Base-by-base conservation (phyloP, 2,888 invertebrate species). In the Scaptomyza cyrtandrae region DNA sequence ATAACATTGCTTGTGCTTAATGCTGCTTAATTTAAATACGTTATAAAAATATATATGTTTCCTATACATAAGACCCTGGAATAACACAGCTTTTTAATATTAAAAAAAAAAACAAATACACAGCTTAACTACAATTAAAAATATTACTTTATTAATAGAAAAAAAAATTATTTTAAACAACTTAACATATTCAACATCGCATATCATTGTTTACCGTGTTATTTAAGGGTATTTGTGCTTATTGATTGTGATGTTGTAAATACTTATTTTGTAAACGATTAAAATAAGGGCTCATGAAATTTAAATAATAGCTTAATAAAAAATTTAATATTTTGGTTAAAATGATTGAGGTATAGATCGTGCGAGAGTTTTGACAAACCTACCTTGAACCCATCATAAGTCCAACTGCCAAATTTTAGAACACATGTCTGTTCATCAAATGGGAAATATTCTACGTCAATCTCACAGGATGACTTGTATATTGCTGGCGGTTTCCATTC, bases 401-500 rank as follows among this genome's bases (percentile, higher is more conserved):
- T 98, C 98, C 98, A 98, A 94, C 97, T 97, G 94, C 98, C 98
- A 94, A 98, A 96, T 95, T 98, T 98, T 95, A 98, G 96, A 93
- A 97, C 96, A 94, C 98, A 98, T 93, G 97, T 97, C 95, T 98
- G 98, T 94, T 97, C 96, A 94, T 98, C 98, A 95, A 97, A 98
- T 92, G 98, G 97, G 95, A 98, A 98, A 95, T 97, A 97, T 94
- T 97, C 97, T 94, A 97, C 97, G 95, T 97, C 97, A 93, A 97
- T 97, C 93, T 97, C 96, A 95, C 97, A 97, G 93, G 97, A 97
- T 93, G 98, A 98, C 94, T 98, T 98, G 96, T 98, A 98, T 93
- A 98, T 98, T 92, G 98, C 98, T 89, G 98, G 98, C 89, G 98
- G 98, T 94, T 98, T 97, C 98, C 98, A 98, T 92, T 97, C 96